Conservation (phyloP, 2,113 vertebrate genomes). For the Mola mola region DNA sequence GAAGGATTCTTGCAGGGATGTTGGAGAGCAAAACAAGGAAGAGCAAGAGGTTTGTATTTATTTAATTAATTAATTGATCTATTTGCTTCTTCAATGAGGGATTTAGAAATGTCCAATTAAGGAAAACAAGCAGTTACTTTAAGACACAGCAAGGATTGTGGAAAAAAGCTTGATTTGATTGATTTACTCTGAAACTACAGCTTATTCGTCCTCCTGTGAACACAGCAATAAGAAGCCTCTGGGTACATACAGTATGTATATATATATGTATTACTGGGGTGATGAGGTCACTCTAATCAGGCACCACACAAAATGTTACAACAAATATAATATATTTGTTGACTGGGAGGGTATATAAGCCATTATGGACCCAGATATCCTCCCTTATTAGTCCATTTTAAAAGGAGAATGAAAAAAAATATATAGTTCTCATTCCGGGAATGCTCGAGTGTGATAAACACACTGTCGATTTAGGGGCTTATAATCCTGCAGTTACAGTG, state of each 20-base stretch:
- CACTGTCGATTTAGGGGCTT: constrained; percentile 12
- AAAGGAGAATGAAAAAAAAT: background rate
- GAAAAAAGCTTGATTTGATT: constrained; percentile 72
- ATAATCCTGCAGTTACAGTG: constrained; percentile 50
- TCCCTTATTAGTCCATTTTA: constrained; percentile 1
- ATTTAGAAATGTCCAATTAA: constrained; percentile 60
- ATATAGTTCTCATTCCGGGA: constrained; percentile 22
- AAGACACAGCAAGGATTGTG: constrained; percentile 41
- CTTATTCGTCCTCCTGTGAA: constrained; percentile 35
- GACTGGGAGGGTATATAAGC: constrained; percentile 23
- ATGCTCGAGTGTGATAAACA: constrained; percentile 51
- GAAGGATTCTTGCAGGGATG: constrained; percentile 10
- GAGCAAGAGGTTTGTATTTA: constrained; percentile 1
- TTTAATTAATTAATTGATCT: background rate
- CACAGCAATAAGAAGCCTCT: constrained; percentile 8
- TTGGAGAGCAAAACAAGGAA: constrained; percentile 9
- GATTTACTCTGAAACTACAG: constrained; percentile 62
- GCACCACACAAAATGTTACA: constrained; percentile 31
- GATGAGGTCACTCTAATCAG: constrained; percentile 43
- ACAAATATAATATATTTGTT: constrained; percentile 37
- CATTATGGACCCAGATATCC: constrained; percentile 1
- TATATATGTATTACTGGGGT: constrained; percentile 11
- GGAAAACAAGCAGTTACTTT: constrained; percentile 37
- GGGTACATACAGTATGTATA: constrained; percentile 29
- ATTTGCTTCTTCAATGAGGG: constrained; percentile 15